Percentiles rank a stretch among this genome's conserved stretches.
phyloP scores from a whole-genome alignment of 2,113 vertebrate genomes.

The Rhea americana region DNA sequence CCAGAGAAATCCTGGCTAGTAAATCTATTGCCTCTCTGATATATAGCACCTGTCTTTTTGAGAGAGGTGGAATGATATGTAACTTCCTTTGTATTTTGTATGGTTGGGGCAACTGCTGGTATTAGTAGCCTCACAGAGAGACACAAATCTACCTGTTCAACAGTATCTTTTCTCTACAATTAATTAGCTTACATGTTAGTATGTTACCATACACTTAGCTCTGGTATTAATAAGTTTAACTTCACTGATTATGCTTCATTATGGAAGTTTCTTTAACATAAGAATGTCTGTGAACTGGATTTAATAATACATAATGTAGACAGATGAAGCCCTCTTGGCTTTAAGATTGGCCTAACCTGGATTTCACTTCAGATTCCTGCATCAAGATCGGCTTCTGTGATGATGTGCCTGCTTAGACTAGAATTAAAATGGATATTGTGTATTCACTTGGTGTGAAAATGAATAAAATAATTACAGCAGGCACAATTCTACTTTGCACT shows the following conservation, averaged over 20 bases:
- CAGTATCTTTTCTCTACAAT: not conserved
- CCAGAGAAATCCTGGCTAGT: not conserved
- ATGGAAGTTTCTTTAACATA: not conserved
- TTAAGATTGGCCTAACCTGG: not conserved
- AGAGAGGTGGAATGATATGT: not conserved
- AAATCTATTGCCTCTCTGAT: not conserved
- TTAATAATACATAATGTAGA: not conserved
- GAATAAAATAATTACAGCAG: not conserved
- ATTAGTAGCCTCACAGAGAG: not conserved
- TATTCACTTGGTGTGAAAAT: not conserved
- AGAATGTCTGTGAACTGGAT: not conserved
- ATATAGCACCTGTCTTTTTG: not conserved
- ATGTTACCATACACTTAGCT: not conserved
- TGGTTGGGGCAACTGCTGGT: not conserved
- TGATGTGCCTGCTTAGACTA: fast-evolving
- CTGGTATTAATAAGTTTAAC: not conserved
- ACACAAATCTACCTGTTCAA: not conserved
- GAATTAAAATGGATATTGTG: not conserved
- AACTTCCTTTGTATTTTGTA: not conserved
- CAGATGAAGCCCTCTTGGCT: not conserved
- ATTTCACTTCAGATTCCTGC: not conserved
- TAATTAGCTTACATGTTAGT: not conserved
- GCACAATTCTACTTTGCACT: not conserved
- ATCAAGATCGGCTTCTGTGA: not conserved
- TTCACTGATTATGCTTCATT: not conserved